These are phyloP conservation scores for Alcis repandata DNA, from an alignment of 2,888 invertebrate species.

Conservation along the genomic window DNA sequence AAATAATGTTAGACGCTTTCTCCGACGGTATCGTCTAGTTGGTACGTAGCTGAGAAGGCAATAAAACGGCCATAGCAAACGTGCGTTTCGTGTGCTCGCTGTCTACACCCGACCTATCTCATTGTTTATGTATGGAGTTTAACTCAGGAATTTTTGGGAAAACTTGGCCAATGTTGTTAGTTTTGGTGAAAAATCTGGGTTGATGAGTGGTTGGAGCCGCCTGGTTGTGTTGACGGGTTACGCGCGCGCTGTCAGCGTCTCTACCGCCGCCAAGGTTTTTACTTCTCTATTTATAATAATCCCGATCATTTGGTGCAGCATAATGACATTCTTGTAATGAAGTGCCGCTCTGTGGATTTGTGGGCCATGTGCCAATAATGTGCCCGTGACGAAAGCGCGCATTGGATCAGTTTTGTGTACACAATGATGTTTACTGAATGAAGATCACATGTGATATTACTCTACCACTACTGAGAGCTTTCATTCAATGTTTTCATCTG, in stretches of 20 bases:
- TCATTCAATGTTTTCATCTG: conserved; percentile 28
- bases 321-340: conserved; percentile 85
- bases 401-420: conserved; percentile 72
- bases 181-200: conserved; percentile 73
- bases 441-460: conserved; percentile 46
- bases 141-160: conserved; percentile 83
- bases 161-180: conserved; percentile 70
- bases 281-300: conserved; percentile 84
- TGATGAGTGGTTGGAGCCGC: conserved; percentile 57
- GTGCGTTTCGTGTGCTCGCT: conserved; percentile 82
- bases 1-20: conserved; percentile 81
- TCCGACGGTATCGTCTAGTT: conserved; percentile 65
- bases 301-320: conserved; percentile 80
- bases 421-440: conserved; percentile 63
- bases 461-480: conserved; percentile 26
- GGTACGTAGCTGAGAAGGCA: conserved; percentile 69
- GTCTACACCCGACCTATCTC: conserved; percentile 85
- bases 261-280: conserved; percentile 74
- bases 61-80: conserved; percentile 84
- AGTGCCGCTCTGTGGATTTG: conserved; percentile 79
- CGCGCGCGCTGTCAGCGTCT: conserved; percentile 67
- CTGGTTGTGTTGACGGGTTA: conserved; percentile 59
- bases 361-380: conserved; percentile 85
- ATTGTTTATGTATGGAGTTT: conserved; percentile 87
- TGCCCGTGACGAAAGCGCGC: conserved; percentile 77